Evolutionary conservation across 2,797 vertebrate genomes (phyloP).

Genomic region (Peromyscus eremicus): DNA sequence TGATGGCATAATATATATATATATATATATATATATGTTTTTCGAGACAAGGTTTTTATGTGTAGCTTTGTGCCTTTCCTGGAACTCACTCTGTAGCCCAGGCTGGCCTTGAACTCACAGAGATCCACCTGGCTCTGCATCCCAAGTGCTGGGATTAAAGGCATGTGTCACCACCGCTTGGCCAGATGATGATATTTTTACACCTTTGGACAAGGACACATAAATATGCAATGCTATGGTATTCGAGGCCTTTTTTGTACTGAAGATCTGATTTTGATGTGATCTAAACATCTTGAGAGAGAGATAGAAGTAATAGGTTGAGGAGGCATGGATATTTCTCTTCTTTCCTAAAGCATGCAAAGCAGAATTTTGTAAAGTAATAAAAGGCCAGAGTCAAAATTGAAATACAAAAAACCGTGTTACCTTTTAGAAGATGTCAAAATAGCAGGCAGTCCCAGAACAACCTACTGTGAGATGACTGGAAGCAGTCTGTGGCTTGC

Average conservation of each 20-base stretch:
- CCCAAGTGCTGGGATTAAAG: too few relatives aligned
- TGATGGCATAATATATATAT: too few relatives aligned
- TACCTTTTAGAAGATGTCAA: constrained; percentile 34
- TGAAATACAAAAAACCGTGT: constrained; percentile 2
- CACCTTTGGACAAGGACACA: not conserved
- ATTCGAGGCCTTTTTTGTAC: constrained; percentile 37
- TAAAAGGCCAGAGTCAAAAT: constrained; percentile 54
- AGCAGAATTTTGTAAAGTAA: constrained; percentile 66
- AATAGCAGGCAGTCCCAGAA: not conserved
- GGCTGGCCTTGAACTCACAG: too few relatives aligned
- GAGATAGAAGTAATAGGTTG: constrained; percentile 69
- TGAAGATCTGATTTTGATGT: constrained; percentile 59
- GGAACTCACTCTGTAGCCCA: too few relatives aligned
- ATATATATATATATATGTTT: too few relatives aligned
- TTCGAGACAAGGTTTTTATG: too few relatives aligned
- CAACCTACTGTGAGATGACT: not conserved
- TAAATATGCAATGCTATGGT: not conserved
- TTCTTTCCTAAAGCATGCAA: constrained; percentile 71
- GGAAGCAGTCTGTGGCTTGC: not conserved
- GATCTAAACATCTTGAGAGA: constrained; percentile 70
- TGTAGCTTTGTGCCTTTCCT: too few relatives aligned
- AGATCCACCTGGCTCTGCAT: too few relatives aligned
- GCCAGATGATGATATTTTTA: not conserved
- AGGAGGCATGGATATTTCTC: constrained; percentile 59
- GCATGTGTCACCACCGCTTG: too few relatives aligned